Evolutionary conservation across 2,113 vertebrate genomes (phyloP), one percentile per base, ranked within the genome.

Genomic region (Cryptomyrus ogoouensis): DNA sequence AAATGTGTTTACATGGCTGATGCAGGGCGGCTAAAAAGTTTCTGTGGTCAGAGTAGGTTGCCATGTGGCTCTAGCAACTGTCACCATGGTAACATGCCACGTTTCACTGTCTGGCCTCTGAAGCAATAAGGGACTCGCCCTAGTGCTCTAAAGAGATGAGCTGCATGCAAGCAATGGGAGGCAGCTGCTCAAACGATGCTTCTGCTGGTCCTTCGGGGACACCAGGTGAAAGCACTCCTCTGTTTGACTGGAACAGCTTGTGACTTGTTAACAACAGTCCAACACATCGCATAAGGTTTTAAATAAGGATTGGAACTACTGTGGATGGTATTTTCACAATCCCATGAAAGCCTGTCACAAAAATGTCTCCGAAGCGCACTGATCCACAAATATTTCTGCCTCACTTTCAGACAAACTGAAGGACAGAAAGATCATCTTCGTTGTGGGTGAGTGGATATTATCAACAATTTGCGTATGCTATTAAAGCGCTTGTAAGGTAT

Each of bases 341-440:
- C 17, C 35, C 35, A 42, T 42, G 42, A 42, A 19, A 80, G 35
- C n/a, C n/a, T 31, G 27, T 74, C n/a, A 42, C 5, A 39, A 44
- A 83, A 83, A 86, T 62, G 52, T 74, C 53, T 21, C 44, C n/a
- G 19, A 31, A 84, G 58, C 47, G 24, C 17, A 62, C 17, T 87
- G 3, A 53, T 27, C 46, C 27, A 47, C 56, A 77, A 39, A 66
- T 89, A 44, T 90, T 80, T 74, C 19, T 91, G 85, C 91, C 52
- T 70, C 90, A 35, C 89, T 94, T 92, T 83, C 95, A 99, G 98
- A 99, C 91, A 99, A 99, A 93, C 95, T 99, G 92, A 99, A 99
- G 94, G 95, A 97, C 80, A 94, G 96, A 90, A 99, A 98, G 95
- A 99, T 99, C 96, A 98, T 99, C 96, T 99, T 99, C 1, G 98